Evolutionary conservation across 2,797 vertebrate species (phyloP).

Genomic region (Argyrosomus regius): DNA sequence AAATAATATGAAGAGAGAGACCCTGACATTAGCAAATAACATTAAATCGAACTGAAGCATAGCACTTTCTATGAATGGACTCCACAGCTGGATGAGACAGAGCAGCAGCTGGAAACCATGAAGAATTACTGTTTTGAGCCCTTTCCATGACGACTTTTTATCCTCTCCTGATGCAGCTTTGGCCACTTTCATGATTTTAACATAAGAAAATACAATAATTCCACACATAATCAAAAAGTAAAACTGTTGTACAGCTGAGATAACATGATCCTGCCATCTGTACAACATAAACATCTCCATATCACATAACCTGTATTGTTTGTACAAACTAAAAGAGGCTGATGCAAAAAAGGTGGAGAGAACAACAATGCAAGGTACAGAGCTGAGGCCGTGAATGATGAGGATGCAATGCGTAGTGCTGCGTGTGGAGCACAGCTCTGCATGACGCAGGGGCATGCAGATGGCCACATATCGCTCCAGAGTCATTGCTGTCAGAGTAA

Average conservation of each 20-base stretch:
- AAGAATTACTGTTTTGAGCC: conserved; percentile 10
- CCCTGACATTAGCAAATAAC: neutral
- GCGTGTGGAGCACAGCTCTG: too few species aligned
- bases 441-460: too few species aligned
- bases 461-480: too few species aligned
- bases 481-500: too few species aligned
- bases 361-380: too few species aligned
- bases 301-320: too few species aligned
- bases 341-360: too few species aligned
- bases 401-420: too few species aligned
- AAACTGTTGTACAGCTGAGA: conserved; percentile 29
- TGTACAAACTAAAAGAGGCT: too few species aligned
- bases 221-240: conserved; percentile 64
- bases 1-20: neutral
- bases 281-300: too few species aligned
- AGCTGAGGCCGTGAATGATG: too few species aligned
- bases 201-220: conserved; percentile 63
- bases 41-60: neutral
- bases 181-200: conserved; percentile 68
- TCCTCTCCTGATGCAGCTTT: conserved; percentile 61
- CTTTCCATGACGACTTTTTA: conserved; percentile 48
- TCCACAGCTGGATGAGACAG: conserved; percentile 1
- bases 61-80: neutral
- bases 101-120: conserved; percentile 21
- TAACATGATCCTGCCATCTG: too few species aligned